A percentile compares a stretch with the other conserved stretches of the same genome.
phyloP scores from a whole-genome alignment of 2,888 invertebrate species.

The Metallyticus violacea region DNA sequence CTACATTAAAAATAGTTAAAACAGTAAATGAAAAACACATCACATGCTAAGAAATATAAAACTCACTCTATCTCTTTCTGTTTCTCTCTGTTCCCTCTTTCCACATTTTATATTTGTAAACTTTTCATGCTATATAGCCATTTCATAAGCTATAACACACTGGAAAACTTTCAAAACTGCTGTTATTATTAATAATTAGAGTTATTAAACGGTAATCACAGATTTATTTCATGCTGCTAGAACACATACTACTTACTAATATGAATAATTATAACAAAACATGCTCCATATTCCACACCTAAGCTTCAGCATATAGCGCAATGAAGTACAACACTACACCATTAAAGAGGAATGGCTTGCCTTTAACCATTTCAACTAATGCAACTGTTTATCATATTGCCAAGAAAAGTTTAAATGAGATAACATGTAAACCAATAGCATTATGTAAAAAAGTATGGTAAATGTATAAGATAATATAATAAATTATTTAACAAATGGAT shows the following conservation, averaged over 20 bases:
- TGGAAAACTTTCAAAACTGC: neutral
- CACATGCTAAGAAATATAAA: neutral
- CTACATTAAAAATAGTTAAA: neutral
- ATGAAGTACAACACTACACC: neutral
- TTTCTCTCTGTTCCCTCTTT: neutral
- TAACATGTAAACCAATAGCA: too few species aligned
- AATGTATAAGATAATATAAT: too few species aligned
- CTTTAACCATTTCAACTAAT: neutral
- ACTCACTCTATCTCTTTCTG: neutral
- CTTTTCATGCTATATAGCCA: neutral
- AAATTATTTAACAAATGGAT: too few species aligned
- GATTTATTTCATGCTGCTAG: neutral
- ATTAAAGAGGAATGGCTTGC: neutral
- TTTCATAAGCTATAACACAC: neutral
- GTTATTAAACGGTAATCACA: neutral
- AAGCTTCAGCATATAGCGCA: neutral
- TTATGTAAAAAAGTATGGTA: too few species aligned
- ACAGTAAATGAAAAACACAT: neutral
- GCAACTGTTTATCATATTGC: neutral
- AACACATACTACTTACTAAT: neutral
- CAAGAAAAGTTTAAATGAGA: too few species aligned
- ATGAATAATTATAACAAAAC: too few species aligned
- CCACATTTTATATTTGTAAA: neutral
- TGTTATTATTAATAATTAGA: neutral
- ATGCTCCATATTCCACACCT: neutral